Evolutionary conservation across 2,888 invertebrate species (phyloP), one percentile per base, ranked within the genome.

Genomic region (Quadroppia sp.): DNA sequence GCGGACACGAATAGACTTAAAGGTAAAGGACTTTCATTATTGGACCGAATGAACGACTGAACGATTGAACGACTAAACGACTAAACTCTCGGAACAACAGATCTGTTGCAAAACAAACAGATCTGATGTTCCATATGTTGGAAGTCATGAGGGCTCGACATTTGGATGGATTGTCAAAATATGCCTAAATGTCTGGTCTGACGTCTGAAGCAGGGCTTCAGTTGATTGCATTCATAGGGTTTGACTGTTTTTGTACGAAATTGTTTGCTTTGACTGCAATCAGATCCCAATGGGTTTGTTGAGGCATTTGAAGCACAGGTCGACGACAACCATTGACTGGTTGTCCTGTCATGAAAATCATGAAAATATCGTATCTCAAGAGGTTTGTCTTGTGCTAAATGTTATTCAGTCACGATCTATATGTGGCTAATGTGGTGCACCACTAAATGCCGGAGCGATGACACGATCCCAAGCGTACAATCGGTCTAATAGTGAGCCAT

Each of bases 311-410:
- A 2, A n/a, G 36, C n/a, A 42, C 67, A 67, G 23, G 40, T 67
- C 40, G 67, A 67, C 42, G 67, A 67, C 67, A 67, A 23, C 36
- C 36, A 40, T 67, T 6, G 67, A 67, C 67, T 67, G 9, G 67
- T n/a, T 67, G 67, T 42, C 67, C 42, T 67, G 67, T 67, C 67
- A 67, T 67, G 67, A 42, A 61, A 64, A 67, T 67, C 42, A 67
- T 67, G 67, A 40, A 67, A 67, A 40, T 42, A 42, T 67, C 32
- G n/a, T 11, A 42, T 67, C 67, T 67, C 67, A 42, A 67, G 67
- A 42, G 67, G 40, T 42, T 67, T 67, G 36, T 67, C 67, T 67
- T 67, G 40, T 67, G 42, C 23, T 25, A 23, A 42, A 40, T 67
- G 42, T 42, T 36, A 67, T 40, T 67, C 67, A 67, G 67, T 67